A percentile compares a stretch with the other conserved stretches of the same genome.
Evolutionary conservation across 2,888 invertebrate genomes (phyloP).

Genomic region (Chymomyza fuscimana): DNA sequence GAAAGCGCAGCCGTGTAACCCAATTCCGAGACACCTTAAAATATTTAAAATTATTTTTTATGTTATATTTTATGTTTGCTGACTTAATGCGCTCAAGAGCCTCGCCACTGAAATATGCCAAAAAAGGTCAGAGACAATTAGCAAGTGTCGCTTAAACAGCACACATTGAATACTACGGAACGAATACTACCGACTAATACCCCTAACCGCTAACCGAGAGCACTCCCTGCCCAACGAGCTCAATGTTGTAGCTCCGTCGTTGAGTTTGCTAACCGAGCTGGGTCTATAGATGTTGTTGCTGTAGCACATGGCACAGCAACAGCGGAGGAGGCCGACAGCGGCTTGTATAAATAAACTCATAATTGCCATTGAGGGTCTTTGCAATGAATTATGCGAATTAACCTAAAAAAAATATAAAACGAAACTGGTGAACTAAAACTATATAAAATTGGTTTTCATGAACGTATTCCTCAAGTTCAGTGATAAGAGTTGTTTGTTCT

Average conservation of each 20-base stretch:
- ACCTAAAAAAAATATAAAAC: constrained; percentile 53
- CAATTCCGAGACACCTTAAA: constrained; percentile 36
- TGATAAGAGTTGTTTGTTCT: neutral
- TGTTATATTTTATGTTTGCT: constrained; percentile 28
- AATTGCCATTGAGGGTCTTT: constrained; percentile 71
- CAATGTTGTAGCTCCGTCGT: neutral
- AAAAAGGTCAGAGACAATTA: constrained; percentile 72
- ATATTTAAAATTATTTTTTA: constrained; percentile 30
- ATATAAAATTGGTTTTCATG: constrained; percentile 50
- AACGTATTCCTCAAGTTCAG: constrained; percentile 56
- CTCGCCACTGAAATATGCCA: constrained; percentile 61
- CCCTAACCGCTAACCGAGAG: neutral
- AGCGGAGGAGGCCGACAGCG: constrained; percentile 50
- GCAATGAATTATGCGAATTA: constrained; percentile 74
- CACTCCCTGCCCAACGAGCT: neutral
- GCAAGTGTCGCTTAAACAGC: constrained; percentile 66
- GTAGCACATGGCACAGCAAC: constrained; percentile 14
- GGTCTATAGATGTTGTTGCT: neutral
- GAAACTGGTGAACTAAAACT: neutral
- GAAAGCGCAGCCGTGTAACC: constrained; percentile 59
- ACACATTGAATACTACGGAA: constrained; percentile 13
- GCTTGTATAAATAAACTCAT: constrained; percentile 65
- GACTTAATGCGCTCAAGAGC: constrained; percentile 51
- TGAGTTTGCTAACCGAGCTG: constrained; percentile 1
- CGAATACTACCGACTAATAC: neutral